Evolutionary conservation across 92 coral and sea anemone genomes (phyloP).

Genomic region (Epizoanthus scotinus): DNA sequence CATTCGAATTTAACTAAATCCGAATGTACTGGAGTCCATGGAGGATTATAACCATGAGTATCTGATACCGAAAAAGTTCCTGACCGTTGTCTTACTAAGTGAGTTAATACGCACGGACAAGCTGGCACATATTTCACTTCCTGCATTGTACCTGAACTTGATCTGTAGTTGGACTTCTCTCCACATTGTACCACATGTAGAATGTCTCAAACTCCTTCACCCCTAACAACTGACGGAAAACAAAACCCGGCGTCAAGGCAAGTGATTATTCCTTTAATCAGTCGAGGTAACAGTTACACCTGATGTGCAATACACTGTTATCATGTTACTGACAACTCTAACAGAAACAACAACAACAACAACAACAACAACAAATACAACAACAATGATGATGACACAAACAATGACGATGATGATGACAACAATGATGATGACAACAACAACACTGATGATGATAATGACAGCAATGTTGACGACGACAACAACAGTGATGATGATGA

Average conservation of each 20-base stretch:
- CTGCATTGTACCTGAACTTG: slow-evolving; percentile 73
- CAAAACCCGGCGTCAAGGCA: background rate
- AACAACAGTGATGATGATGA: background rate
- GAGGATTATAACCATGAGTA: background rate
- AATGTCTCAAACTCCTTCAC: slow-evolving; percentile 93
- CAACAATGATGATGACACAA: no score
- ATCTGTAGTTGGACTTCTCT: slow-evolving; percentile 59
- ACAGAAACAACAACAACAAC: no score
- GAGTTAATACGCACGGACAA: no score
- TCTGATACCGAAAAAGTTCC: background rate
- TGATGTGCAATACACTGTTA: no score
- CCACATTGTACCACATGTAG: slow-evolving; percentile 85
- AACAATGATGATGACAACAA: no score
- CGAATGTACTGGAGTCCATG: no score
- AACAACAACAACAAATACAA: no score
- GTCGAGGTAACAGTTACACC: no score
- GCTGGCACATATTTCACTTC: background rate
- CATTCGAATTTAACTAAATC: no score
- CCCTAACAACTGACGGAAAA: slow-evolving; percentile 73
- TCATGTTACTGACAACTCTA: no score
- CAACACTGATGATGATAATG: background rate
- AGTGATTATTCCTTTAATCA: background rate
- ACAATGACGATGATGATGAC: no score
- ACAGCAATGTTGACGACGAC: background rate
- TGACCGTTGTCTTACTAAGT: no score